phyloP scores from a whole-genome alignment of 1,140 invertebrate species.

The Leptinotarsa lineolata region DNA sequence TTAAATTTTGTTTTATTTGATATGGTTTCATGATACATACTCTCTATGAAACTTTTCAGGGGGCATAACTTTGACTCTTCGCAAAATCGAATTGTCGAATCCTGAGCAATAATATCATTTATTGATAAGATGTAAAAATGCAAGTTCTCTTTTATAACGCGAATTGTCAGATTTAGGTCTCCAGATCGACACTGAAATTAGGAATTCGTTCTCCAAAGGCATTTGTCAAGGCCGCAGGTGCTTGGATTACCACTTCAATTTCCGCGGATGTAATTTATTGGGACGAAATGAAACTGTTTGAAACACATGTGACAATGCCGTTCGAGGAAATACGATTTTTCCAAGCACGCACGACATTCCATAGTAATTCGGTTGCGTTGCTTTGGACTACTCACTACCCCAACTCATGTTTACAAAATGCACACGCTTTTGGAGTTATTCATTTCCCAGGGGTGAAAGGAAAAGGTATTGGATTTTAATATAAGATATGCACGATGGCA shows the following conservation, averaged over 20 bases:
- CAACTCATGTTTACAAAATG: slow-evolving; percentile 25
- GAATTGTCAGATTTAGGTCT: no score
- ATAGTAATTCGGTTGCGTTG: not conserved
- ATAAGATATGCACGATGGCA: no score
- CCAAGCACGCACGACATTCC: slow-evolving; percentile 33
- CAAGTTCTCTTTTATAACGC: no score
- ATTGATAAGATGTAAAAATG: no score
- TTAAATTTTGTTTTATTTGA: no score
- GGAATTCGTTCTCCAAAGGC: not conserved
- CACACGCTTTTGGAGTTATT: not conserved
- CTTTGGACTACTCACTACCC: not conserved
- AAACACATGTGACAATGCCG: slow-evolving; percentile 35
- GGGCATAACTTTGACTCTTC: no score
- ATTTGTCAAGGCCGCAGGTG: not conserved
- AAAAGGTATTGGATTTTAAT: not conserved
- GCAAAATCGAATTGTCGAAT: no score
- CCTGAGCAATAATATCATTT: no score
- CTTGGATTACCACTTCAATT: slow-evolving; percentile 10
- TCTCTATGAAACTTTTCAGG: no score
- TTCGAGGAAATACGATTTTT: slow-evolving; percentile 32
- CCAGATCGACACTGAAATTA: not conserved
- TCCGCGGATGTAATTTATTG: slow-evolving; percentile 16
- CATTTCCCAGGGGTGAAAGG: slow-evolving; percentile 13
- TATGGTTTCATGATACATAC: no score
- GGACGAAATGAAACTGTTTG: slow-evolving; percentile 24